Conservation (phyloP, 2,888 invertebrate species). For the Tolmerus cingulatus region DNA sequence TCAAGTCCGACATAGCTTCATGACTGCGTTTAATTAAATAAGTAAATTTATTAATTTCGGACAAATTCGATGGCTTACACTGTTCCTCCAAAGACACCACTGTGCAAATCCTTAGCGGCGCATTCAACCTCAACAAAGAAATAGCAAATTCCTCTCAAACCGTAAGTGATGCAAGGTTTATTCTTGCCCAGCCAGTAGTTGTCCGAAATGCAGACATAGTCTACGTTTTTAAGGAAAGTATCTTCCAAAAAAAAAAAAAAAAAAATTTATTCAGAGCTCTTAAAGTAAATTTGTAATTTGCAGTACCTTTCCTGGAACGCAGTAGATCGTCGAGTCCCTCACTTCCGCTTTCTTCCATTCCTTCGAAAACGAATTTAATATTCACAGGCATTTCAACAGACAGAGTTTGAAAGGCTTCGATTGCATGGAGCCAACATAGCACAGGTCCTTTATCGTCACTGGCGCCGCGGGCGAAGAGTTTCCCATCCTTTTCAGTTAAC, state of each 20-base stretch:
- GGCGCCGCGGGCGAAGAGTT: constrained; percentile 89
- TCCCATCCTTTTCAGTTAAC: constrained; percentile 85
- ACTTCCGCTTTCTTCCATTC: constrained; percentile 98
- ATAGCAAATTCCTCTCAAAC: constrained; percentile 91
- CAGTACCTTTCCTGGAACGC: constrained; percentile 66
- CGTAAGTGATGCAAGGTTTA: constrained; percentile 98
- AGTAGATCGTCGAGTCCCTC: constrained; percentile 92
- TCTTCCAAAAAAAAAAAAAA: constrained; percentile 43
- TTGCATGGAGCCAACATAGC: constrained; percentile 92
- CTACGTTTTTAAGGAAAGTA: constrained; percentile 83
- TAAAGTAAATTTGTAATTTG: background rate
- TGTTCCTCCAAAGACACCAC: constrained; percentile 94
- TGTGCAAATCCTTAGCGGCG: constrained; percentile 91
- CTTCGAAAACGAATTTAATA: constrained; percentile 89
- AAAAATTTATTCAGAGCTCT: background rate
- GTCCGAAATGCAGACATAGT: constrained; percentile 97
- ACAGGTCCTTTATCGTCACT: constrained; percentile 96
- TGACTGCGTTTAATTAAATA: constrained; percentile 63
- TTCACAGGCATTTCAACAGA: constrained; percentile 76
- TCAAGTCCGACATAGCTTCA: constrained; percentile 91
- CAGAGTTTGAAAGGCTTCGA: constrained; percentile 84
- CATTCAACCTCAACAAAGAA: constrained; percentile 89
- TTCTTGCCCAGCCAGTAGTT: constrained; percentile 98
- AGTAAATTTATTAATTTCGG: background rate
- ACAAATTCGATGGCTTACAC: constrained; percentile 69